These are phyloP conservation scores for Zaprionus kolodkinae DNA, from an alignment of 1,140 invertebrate species.

Conservation along the genomic window DNA sequence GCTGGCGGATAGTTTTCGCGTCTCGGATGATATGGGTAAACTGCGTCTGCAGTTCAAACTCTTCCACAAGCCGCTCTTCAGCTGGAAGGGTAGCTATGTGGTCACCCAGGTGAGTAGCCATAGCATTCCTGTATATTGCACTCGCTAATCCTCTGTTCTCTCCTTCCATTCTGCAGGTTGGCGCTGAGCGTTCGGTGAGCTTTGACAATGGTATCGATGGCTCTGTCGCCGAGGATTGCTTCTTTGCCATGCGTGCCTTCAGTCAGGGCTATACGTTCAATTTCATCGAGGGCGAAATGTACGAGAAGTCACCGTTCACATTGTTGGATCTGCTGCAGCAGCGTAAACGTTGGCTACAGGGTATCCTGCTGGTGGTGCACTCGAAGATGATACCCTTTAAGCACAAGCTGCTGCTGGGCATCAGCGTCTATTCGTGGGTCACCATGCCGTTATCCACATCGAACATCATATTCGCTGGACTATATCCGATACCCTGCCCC, in stretches of 20 bases:
- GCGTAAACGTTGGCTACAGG: constrained; percentile 98
- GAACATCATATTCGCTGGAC: constrained; percentile 92
- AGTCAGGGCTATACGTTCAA: constrained; percentile 94
- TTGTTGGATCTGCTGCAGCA: constrained; percentile 98
- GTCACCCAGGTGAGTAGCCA: constrained; percentile 91
- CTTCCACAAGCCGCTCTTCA: constrained; percentile 97
- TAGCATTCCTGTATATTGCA: not conserved
- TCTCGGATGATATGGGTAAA: constrained; percentile 99
- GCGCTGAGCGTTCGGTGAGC: constrained; percentile 94
- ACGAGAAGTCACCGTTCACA: constrained; percentile 98
- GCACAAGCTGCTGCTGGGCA: constrained; percentile 93
- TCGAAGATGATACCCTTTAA: constrained; percentile 92
- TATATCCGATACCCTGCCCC: constrained; percentile 95
- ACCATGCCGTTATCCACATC: constrained; percentile 96
- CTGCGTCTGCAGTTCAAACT: constrained; percentile 95
- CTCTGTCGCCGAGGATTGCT: constrained; percentile 98
- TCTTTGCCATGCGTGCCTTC: constrained; percentile 97
- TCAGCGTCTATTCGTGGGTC: constrained; percentile 98
- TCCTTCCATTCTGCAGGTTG: constrained; percentile 87
- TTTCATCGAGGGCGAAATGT: constrained; percentile 98
- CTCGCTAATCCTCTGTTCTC: constrained; percentile 25
- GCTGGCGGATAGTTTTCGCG: constrained; percentile 97
- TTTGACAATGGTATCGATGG: constrained; percentile 98
- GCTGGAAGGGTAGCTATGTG: constrained; percentile 98
- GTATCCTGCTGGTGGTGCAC: constrained; percentile 97